Evolutionary conservation across 2,797 vertebrate genomes (phyloP), one percentile per base, ranked within the genome.

Genomic region (Eleutherodactylus coqui): DNA sequence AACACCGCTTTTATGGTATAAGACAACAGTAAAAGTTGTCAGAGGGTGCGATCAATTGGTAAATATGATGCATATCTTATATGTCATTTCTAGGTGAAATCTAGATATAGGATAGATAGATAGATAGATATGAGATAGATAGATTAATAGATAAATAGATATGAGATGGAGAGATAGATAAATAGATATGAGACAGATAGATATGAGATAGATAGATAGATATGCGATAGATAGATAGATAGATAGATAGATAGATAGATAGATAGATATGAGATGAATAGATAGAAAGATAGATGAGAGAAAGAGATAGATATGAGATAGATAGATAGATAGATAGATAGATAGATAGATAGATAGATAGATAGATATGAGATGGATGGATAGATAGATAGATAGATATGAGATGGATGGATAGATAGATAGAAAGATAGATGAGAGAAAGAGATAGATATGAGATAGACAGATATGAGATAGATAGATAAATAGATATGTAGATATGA

Each of bases 391-490:
- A 69, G 16, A 13, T 34, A 69, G 5, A 62, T 62, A 62, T 11
- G 10, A 69, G 17, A 69, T 38, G 21, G 64, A 69, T 69, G 38
- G 64, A 69, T 69, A 69, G 34, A 69, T 69, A 69, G 34, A 69
- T 38, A 69, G 62, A 69, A 21, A 69, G 17, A 38, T 36, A 58
- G 55, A n/a, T n/a, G n/a, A 69, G 34, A 67, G 36, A 69, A 34
- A 69, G 36, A 62, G n/a, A n/a, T n/a, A n/a, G n/a, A n/a, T n/a
- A n/a, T n/a, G n/a, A n/a, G n/a, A n/a, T n/a, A n/a, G n/a, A 69
- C 38, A 69, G 64, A 69, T 69, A n/a, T n/a, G n/a, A 69, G 34
- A 67, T 69, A 69, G 64, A 69, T 69, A 62, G n/a, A 29, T 29
- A 29, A 27, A 62, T 62, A 62, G n/a, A 29, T 27, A 24, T 19